These are phyloP conservation scores for Pristionchus arcanus DNA, from an alignment of 2,888 invertebrate species.

Conservation along the genomic window DNA sequence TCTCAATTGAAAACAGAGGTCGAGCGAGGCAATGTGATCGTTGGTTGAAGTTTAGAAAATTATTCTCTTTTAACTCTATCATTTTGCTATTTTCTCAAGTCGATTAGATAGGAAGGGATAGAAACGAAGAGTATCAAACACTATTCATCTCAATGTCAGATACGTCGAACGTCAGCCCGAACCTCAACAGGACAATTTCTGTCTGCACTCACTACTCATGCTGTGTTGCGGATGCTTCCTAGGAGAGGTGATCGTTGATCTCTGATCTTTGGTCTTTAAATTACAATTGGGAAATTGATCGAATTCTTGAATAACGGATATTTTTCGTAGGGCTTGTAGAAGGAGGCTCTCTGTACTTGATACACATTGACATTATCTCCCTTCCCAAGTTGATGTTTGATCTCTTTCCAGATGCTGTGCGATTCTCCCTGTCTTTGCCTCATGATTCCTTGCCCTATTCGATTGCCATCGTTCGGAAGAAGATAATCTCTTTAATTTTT, in stretches of 20 bases:
- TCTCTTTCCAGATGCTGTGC: slow-evolving; percentile 61
- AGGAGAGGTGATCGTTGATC: slow-evolving; percentile 62
- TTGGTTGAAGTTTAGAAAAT: too few relatives aligned
- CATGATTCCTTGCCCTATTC: slow-evolving; percentile 67
- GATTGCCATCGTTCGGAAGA: slow-evolving; percentile 57
- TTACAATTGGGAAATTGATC: neutral
- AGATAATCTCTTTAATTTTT: neutral
- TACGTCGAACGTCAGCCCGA: slow-evolving; percentile 68
- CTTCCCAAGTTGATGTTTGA: neutral
- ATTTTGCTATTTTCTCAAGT: too few relatives aligned
- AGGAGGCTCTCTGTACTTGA: neutral
- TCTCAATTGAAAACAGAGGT: neutral
- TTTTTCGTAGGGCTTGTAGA: neutral
- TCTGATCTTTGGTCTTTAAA: neutral
- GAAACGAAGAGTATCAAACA: too few relatives aligned
- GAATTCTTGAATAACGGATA: neutral
- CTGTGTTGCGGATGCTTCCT: slow-evolving; percentile 75
- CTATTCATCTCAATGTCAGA: slow-evolving; percentile 54
- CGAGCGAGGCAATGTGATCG: neutral
- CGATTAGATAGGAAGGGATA: too few relatives aligned
- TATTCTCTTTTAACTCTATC: neutral
- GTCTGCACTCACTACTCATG: slow-evolving; percentile 71
- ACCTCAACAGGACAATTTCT: slow-evolving; percentile 66
- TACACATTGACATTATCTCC: neutral
- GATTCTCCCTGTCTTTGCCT: slow-evolving; percentile 69